phyloP scores from a whole-genome alignment of 2,113 vertebrate genomes.

The Gasterosteus nipponicus region DNA sequence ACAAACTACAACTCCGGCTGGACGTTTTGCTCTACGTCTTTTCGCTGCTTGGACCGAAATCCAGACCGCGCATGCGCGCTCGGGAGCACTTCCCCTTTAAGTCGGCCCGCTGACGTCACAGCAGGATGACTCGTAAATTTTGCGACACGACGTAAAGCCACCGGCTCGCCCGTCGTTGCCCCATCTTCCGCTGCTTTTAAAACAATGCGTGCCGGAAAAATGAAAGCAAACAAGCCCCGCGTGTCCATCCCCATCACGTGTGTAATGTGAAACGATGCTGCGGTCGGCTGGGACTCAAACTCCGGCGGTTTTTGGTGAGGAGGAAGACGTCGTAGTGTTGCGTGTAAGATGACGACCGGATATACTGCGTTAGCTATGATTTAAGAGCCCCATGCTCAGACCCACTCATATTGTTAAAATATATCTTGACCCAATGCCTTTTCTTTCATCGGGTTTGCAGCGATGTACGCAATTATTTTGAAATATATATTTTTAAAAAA shows the following conservation, averaged over 20 bases:
- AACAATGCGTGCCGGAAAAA: neutral
- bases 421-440: neutral
- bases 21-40: neutral
- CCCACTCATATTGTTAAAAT: neutral
- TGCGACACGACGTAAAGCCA: constrained; percentile 59
- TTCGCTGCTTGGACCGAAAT: neutral
- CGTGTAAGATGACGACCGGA: constrained; percentile 36
- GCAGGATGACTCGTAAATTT: constrained; percentile 53
- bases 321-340: constrained; percentile 32
- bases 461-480: neutral
- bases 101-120: constrained; percentile 46
- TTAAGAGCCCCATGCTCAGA: neutral
- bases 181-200: neutral
- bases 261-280: constrained; percentile 13
- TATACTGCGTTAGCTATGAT: neutral
- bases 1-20: neutral
- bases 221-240: neutral
- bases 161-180: constrained; percentile 22
- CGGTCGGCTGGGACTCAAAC: constrained; percentile 11
- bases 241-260: neutral
- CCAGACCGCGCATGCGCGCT: neutral
- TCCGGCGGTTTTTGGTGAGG: constrained; percentile 10
- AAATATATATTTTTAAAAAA: neutral
- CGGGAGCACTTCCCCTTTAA: constrained; percentile 65
- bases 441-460: neutral